Conservation (phyloP, 2,888 invertebrate species). For the Cremastinae sp. region DNA sequence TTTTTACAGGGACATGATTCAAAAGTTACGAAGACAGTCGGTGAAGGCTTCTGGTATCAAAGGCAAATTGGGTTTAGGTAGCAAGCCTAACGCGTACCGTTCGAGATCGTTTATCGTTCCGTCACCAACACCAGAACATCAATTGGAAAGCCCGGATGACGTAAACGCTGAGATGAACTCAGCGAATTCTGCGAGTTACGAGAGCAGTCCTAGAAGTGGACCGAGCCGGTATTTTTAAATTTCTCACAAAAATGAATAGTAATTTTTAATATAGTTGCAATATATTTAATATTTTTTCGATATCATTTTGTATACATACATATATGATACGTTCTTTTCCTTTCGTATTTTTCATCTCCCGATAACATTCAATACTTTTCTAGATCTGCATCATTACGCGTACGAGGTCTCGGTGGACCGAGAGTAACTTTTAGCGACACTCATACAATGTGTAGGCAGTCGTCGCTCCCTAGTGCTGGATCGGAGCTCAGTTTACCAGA, state of each 20-base stretch:
- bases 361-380: conserved; percentile 24
- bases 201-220: conserved; percentile 87
- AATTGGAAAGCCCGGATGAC: conserved; percentile 81
- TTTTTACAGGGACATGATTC: conserved; percentile 91
- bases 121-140: conserved; percentile 85
- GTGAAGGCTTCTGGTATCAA: conserved; percentile 89
- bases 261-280: too few relatives aligned
- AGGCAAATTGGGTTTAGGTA: conserved; percentile 88
- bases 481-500: conserved; percentile 86
- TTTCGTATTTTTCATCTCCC: neutral
- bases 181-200: conserved; percentile 83
- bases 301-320: neutral
- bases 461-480: conserved; percentile 89
- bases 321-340: neutral
- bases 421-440: conserved; percentile 84
- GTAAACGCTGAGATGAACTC: conserved; percentile 75
- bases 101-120: conserved; percentile 89
- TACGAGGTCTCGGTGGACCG: conserved; percentile 81
- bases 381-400: conserved; percentile 86
- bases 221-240: conserved; percentile 84
- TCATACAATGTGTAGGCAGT: conserved; percentile 85
- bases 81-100: conserved; percentile 84
- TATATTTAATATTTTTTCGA: too few relatives aligned
- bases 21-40: conserved; percentile 91
- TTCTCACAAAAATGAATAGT: too few relatives aligned